These are phyloP conservation scores for Operophtera brumata DNA, from an alignment of 2,888 invertebrate genomes.

Conservation along the genomic window DNA sequence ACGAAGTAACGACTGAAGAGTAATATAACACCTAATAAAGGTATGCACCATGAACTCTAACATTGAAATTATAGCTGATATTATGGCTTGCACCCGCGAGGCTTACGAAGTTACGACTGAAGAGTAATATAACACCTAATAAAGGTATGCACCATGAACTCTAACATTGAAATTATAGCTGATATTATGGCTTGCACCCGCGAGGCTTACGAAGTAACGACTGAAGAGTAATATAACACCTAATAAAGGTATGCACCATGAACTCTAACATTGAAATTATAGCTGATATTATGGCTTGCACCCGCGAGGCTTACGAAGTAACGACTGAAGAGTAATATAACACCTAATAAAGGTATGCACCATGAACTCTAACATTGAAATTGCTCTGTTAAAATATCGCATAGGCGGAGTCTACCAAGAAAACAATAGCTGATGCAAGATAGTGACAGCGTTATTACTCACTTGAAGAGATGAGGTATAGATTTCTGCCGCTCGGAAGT, in stretches of 20 bases:
- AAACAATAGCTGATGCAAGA: too few relatives aligned
- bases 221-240: slow-evolving; percentile 2
- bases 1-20: slow-evolving; percentile 9
- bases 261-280: too few relatives aligned
- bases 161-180: slow-evolving; percentile 18
- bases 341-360: too few relatives aligned
- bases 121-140: slow-evolving; percentile 3
- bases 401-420: too few relatives aligned
- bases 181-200: slow-evolving; percentile 15
- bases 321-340: too few relatives aligned
- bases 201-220: slow-evolving; percentile 8
- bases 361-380: too few relatives aligned
- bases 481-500: too few relatives aligned
- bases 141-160: not conserved
- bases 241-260: not conserved
- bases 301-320: too few relatives aligned
- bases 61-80: slow-evolving; percentile 18
- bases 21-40: not conserved
- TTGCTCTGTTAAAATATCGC: too few relatives aligned
- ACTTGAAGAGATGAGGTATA: too few relatives aligned
- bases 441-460: too few relatives aligned
- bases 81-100: slow-evolving; percentile 14
- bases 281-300: too few relatives aligned
- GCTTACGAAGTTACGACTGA: slow-evolving; percentile 6
- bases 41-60: not conserved